Evolutionary conservation across 2,797 vertebrate genomes (phyloP).

Genomic region (Propithecus perrieri): DNA sequence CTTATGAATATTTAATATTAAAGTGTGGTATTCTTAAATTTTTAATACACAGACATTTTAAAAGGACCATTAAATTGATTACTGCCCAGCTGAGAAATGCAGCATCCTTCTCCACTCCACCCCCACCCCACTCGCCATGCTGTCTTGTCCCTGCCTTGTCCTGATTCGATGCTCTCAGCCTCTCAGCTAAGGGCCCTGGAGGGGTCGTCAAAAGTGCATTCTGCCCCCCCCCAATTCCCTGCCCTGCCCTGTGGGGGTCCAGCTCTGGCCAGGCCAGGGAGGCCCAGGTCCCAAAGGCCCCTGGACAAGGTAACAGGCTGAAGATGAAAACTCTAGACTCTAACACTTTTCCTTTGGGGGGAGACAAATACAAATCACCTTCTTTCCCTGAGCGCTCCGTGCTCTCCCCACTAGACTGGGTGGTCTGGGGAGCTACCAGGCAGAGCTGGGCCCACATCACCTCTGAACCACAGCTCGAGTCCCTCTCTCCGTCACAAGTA

Average conservation of each 20-base stretch:
- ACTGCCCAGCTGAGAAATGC: slow-evolving; percentile 83
- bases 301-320: too few relatives aligned
- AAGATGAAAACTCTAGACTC: background rate
- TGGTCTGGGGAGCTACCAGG: background rate
- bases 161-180: slow-evolving; percentile 12
- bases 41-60: slow-evolving; percentile 87
- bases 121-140: accelerated
- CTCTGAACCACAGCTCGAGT: background rate
- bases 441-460: background rate
- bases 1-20: slow-evolving; percentile 89
- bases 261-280: background rate
- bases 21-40: slow-evolving; percentile 90
- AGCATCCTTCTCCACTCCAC: slow-evolving; percentile 75
- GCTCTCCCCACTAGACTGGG: background rate
- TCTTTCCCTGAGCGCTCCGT: background rate
- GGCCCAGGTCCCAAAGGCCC: background rate
- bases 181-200: slow-evolving; percentile 25
- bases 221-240: background rate
- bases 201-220: slow-evolving; percentile 18
- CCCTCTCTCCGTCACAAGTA: background rate
- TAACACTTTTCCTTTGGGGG: background rate
- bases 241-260: background rate
- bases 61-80: slow-evolving; percentile 84
- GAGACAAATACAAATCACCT: background rate
- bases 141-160: background rate